A percentile compares a stretch with the other conserved stretches of the same genome.
Evolutionary conservation across 2,113 vertebrate species (phyloP).

Genomic region (Dromiciops gliroides): DNA sequence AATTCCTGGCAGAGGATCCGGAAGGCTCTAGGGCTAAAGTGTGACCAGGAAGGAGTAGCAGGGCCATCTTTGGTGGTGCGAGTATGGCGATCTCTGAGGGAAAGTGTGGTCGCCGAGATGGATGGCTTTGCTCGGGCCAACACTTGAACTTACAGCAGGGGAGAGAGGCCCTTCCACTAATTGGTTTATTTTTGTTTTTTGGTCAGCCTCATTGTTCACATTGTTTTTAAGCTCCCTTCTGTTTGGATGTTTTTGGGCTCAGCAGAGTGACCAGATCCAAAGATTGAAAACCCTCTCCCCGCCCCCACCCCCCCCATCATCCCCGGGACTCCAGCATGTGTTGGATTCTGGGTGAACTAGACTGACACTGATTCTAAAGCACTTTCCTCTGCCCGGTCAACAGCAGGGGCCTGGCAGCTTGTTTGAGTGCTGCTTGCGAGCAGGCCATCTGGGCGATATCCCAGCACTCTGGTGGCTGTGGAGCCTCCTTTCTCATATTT

Average conservation of each 20-base stretch:
- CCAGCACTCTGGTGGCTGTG: not conserved
- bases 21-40: not conserved
- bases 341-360: slow-evolving; percentile 39
- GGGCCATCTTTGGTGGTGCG: not conserved
- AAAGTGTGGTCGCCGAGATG: not conserved
- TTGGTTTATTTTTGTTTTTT: slow-evolving; percentile 42
- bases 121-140: slow-evolving; percentile 7
- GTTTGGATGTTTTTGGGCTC: slow-evolving; percentile 32
- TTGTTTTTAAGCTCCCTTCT: slow-evolving; percentile 24
- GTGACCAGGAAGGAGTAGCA: not conserved
- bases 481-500: not conserved
- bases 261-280: slow-evolving; percentile 4
- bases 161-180: not conserved
- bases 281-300: no score
- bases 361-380: not conserved
- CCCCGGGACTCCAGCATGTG: not conserved
- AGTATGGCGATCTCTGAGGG: not conserved
- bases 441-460: not conserved
- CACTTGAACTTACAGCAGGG: not conserved
- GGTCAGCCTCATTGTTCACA: not conserved
- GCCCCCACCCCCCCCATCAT: not conserved
- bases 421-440: not conserved
- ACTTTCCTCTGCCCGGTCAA: not conserved
- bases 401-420: not conserved
- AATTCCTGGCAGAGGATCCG: not conserved